Base-by-base conservation (phyloP, 2,888 invertebrate genomes). In the Mellilla xanthometata region DNA sequence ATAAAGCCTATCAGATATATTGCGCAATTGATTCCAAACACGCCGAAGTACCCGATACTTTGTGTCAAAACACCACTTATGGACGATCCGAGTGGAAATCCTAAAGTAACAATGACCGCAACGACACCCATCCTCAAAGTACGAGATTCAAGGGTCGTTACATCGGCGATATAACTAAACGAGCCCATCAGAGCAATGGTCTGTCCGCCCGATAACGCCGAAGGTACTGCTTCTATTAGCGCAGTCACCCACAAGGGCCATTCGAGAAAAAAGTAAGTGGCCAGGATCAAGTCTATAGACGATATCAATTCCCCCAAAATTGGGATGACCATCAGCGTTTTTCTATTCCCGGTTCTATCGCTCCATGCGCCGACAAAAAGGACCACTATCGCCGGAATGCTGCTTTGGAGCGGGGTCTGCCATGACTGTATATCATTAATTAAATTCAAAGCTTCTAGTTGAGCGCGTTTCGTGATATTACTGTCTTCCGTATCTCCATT, bases 341-440 rank as follows among this genome's bases (percentile, higher is more conserved):
- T 92, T 51, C 92, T 79, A 43, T 90, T 87, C 5, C 91, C 91
- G 32, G 91, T 90, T 53, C 87, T 82, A 54, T 93, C 93, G 56
- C 92, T 92, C 93, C 93, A 93, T 0, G 92, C 91, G 2, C 93
- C 93, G 12, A 92, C 76, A 52, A 92, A 91, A 13, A 92, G 58
- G 35, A 92, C 90, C 0, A 91, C 71, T n/a, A 91, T 61, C 0
- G 91, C 90, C 13, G 93, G 92, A 26, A 93, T 63, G 13, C 90
- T 75, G 53, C 90, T 91, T 52, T 91, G 90, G 5, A 93, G 56
- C 0, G 92, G 85, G 8, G 84, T 80, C 60, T 87, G 90, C 90
- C 91, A 91, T 11, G 90, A 81, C 15, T 85, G 81, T 83, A 92
- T 91, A 35, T 90, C 78, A 19, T 90, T 86, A 2, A 92, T 84